These are phyloP conservation scores for Polyergus mexicanus DNA, from an alignment of 1,140 invertebrate species.

Conservation along the genomic window DNA sequence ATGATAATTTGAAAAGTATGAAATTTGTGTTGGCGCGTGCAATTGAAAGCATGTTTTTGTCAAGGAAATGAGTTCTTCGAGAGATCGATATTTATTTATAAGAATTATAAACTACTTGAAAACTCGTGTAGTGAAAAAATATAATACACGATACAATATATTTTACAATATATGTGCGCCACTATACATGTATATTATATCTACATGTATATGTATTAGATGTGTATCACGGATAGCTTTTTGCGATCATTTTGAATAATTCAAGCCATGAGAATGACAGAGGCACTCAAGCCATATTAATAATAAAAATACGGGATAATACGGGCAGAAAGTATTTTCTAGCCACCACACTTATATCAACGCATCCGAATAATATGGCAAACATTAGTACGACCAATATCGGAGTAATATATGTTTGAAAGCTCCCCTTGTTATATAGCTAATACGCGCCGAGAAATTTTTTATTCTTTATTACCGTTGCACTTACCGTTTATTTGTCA, in stretches of 20 bases:
- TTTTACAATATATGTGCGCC: conserved; percentile 3
- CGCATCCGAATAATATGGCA: background rate
- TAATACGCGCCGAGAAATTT: background rate
- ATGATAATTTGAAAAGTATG: background rate
- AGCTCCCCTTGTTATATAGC: conserved; percentile 1
- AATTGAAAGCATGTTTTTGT: background rate
- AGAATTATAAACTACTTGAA: background rate
- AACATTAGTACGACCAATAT: conserved; percentile 23
- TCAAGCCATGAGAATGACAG: conserved; percentile 20
- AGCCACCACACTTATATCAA: background rate
- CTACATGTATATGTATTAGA: background rate
- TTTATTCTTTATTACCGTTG: conserved; percentile 30
- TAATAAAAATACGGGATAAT: conserved; percentile 24
- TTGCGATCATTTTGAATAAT: conserved; percentile 46
- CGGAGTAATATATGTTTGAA: conserved; percentile 10
- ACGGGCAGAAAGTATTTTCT: background rate
- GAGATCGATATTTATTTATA: background rate
- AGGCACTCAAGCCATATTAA: conserved; percentile 13
- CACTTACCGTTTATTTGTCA: conserved; percentile 35
- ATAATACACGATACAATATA: background rate
- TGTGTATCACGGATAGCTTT: background rate
- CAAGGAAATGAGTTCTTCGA: too few species aligned
- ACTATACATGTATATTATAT: background rate
- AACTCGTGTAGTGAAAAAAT: background rate
- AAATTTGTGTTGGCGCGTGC: background rate